Percentiles rank a stretch among this genome's conserved stretches.
phyloP scores from a whole-genome alignment of 2,797 vertebrate species.

The Menidia menidia region DNA sequence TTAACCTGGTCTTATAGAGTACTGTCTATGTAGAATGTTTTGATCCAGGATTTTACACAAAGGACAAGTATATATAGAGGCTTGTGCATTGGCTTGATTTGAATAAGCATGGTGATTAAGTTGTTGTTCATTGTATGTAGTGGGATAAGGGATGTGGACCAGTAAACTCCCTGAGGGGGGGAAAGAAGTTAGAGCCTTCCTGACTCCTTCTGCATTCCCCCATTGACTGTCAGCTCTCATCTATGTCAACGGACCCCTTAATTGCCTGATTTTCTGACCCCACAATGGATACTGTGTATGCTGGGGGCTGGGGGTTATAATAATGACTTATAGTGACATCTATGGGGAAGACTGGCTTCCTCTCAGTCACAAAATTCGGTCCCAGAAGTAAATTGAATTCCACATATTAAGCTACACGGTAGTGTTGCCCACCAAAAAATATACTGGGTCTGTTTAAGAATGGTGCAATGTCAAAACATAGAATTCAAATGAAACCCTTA shows the following conservation, averaged over 20 bases:
- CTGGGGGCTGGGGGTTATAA: constrained; percentile 59
- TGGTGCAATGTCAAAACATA: constrained; percentile 5
- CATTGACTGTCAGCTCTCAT: constrained; percentile 76
- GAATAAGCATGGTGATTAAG: constrained; percentile 64
- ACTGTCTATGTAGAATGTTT: neutral
- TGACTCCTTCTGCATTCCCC: constrained; percentile 68
- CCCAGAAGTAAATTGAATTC: constrained; percentile 39
- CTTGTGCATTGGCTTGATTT: constrained; percentile 54
- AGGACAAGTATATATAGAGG: constrained; percentile 24
- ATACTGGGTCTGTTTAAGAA: constrained; percentile 1
- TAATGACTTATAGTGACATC: constrained; percentile 73
- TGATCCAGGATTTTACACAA: constrained; percentile 2
- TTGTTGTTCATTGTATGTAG: constrained; percentile 49
- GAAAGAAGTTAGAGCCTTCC: constrained; percentile 59
- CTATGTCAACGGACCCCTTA: constrained; percentile 61
- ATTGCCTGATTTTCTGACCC: constrained; percentile 73
- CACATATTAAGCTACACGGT: constrained; percentile 19
- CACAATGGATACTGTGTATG: constrained; percentile 54
- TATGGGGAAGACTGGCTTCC: constrained; percentile 52
- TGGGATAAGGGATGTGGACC: constrained; percentile 64
- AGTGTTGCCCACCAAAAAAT: constrained; percentile 12
- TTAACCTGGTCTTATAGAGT: constrained; percentile 19
- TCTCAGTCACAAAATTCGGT: constrained; percentile 33
- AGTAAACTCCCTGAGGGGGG: constrained; percentile 66
- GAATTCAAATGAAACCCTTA: constrained; percentile 3